phyloP scores from a whole-genome alignment of 2,888 invertebrate species.

The Ctenicera cuprea region DNA sequence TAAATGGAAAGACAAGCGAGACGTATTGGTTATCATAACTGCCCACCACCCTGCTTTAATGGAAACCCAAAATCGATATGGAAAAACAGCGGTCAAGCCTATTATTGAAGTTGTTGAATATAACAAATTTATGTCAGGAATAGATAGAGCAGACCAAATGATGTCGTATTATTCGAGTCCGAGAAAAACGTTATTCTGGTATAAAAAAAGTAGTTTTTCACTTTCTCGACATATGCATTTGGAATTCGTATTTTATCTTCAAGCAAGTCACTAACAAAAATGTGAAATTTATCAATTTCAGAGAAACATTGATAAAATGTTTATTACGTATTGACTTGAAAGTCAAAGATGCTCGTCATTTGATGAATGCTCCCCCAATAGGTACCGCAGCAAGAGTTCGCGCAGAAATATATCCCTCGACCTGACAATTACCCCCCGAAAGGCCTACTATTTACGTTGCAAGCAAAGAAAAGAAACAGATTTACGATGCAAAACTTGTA shows the following conservation, averaged over 20 bases:
- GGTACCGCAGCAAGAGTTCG: too few relatives aligned
- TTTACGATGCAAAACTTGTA: too few relatives aligned
- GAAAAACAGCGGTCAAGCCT: background rate
- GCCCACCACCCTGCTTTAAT: constrained; percentile 7
- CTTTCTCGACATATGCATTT: constrained; percentile 60
- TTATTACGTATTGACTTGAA: background rate
- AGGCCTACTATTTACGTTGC: too few relatives aligned
- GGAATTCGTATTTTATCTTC: constrained; percentile 59
- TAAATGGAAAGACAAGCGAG: too few relatives aligned
- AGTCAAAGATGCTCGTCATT: too few relatives aligned
- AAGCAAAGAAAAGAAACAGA: too few relatives aligned
- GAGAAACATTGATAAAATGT: background rate
- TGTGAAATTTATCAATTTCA: background rate
- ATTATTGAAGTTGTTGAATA: constrained; percentile 32
- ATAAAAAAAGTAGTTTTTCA: constrained; percentile 65
- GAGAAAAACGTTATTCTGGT: constrained; percentile 63
- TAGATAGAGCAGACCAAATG: constrained; percentile 63
- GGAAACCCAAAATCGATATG: background rate
- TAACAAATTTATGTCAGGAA: constrained; percentile 59
- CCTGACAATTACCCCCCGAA: too few relatives aligned
- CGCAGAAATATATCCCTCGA: too few relatives aligned
- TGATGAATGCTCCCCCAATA: too few relatives aligned
- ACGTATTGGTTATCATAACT: too few relatives aligned
- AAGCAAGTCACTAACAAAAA: background rate
- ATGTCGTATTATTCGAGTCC: constrained; percentile 63